phyloP scores from a whole-genome alignment of 2,888 invertebrate species.

The Aelia acuminata region DNA sequence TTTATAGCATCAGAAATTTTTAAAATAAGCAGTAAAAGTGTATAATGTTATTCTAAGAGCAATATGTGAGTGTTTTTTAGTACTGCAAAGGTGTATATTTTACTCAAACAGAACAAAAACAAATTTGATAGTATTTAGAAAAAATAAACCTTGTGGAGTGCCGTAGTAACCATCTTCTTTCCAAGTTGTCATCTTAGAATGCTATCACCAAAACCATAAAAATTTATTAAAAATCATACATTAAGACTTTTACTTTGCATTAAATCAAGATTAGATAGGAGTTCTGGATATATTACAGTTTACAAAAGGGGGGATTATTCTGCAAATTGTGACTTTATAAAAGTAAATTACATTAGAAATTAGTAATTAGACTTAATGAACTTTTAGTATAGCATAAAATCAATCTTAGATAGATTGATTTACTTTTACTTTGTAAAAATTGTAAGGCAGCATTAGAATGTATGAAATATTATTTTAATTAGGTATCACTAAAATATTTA shows the following conservation, averaged over 20 bases:
- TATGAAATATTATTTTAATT: neutral
- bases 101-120: neutral
- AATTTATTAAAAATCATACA: constrained; percentile 46
- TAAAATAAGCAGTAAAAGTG: no score
- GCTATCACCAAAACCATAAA: constrained; percentile 58
- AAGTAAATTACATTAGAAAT: neutral
- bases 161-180: constrained; percentile 62
- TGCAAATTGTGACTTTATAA: neutral
- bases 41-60: neutral
- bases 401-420: neutral
- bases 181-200: constrained; percentile 62
- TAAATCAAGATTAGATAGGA: neutral
- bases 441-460: neutral
- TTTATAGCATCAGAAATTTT: no score
- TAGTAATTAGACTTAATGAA: neutral
- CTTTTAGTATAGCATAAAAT: neutral
- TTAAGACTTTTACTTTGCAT: neutral
- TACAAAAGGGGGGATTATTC: neutral
- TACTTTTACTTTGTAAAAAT: neutral
- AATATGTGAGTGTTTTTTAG: neutral
- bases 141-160: constrained; percentile 62
- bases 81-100: neutral
- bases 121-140: constrained; percentile 18
- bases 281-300: neutral
- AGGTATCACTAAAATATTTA: neutral